These are phyloP conservation scores for Ferrisia virgata DNA, from an alignment of 2,888 invertebrate species.

Conservation along the genomic window DNA sequence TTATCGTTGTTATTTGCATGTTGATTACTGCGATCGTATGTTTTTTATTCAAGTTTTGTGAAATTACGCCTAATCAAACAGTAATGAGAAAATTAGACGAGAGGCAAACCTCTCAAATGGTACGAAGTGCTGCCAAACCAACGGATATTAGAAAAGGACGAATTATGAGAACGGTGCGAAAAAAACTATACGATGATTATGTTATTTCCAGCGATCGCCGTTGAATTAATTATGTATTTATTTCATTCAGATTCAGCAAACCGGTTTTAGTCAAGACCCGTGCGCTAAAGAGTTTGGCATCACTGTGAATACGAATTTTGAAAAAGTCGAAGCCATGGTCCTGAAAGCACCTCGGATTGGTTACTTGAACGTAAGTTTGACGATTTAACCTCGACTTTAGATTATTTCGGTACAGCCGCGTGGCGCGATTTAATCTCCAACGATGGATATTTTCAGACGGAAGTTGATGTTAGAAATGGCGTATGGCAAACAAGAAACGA, in stretches of 20 bases:
- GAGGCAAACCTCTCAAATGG: constrained; percentile 81
- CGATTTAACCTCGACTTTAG: too few species aligned
- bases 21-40: too few species aligned
- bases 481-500: constrained; percentile 43
- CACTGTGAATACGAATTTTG: constrained; percentile 69
- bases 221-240: background rate
- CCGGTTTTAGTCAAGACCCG: constrained; percentile 54
- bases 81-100: constrained; percentile 77
- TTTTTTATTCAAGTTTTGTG: constrained; percentile 66
- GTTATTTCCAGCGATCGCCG: background rate
- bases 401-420: too few species aligned
- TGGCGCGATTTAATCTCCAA: too few species aligned
- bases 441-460: background rate
- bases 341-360: constrained; percentile 71
- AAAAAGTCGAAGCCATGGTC: constrained; percentile 73
- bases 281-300: constrained; percentile 79
- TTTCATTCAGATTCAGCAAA: constrained; percentile 48
- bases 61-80: constrained; percentile 74
- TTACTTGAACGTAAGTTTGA: constrained; percentile 58
- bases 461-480: background rate
- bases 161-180: background rate
- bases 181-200: background rate
- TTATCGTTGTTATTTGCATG: background rate
- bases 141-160: constrained; percentile 66
- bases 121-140: constrained; percentile 76